Conservation (phyloP, 2,113 vertebrate species). For the Amblyopsis rosae region DNA sequence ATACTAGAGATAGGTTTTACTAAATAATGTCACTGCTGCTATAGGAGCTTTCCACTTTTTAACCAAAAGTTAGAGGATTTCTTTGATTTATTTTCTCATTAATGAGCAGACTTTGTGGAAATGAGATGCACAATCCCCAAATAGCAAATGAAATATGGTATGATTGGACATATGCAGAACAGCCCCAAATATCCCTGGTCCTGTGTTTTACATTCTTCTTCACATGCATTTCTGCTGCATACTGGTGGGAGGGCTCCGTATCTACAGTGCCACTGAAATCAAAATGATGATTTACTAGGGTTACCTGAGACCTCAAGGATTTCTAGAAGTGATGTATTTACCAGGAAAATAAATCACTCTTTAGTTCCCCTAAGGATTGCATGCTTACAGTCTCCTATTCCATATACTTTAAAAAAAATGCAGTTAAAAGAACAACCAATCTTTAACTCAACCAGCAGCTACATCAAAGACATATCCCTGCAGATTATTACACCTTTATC, state of each 20-base stretch:
- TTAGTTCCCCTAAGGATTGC: conserved; percentile 22
- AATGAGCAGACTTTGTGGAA: conserved; percentile 22
- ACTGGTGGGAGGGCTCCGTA: too few species aligned
- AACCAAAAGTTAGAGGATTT: conserved; percentile 3
- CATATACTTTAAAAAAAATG: background rate
- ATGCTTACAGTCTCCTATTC: conserved; percentile 13
- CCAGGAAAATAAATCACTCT: conserved; percentile 31
- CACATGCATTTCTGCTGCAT: conserved; percentile 11
- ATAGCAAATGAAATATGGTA: too few species aligned
- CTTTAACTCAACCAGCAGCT: background rate
- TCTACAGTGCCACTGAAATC: conserved; percentile 20
- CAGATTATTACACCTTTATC: background rate
- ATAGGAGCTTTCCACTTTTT: background rate
- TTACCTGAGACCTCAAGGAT: conserved; percentile 45
- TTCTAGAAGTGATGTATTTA: conserved; percentile 53
- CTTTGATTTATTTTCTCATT: conserved; percentile 2
- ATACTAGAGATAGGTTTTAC: conserved; percentile 12
- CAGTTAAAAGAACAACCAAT: background rate
- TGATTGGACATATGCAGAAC: too few species aligned
- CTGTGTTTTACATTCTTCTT: too few species aligned
- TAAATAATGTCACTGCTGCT: conserved; percentile 1
- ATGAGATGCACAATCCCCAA: background rate
- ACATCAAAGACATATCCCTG: conserved; percentile 3
- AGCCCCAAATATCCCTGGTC: too few species aligned
- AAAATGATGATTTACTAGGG: conserved; percentile 56